Evolutionary conservation across 2,113 vertebrate genomes (phyloP).

Genomic region (Corythornis cristatus): DNA sequence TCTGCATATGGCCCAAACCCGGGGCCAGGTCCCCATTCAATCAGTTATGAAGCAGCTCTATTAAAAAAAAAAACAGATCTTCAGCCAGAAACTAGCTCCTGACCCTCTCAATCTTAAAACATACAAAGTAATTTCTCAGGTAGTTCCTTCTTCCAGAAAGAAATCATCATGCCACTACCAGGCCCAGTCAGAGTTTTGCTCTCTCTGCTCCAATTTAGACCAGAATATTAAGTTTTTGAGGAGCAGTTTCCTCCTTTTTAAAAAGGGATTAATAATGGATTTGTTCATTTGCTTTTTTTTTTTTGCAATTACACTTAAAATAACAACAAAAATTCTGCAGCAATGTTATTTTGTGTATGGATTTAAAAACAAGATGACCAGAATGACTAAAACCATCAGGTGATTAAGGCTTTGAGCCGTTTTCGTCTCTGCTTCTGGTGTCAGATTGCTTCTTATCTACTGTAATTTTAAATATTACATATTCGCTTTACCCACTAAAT

Average conservation of each 20-base stretch:
- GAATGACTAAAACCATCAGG: conserved; percentile 50
- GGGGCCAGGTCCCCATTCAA: neutral
- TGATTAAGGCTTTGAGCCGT: conserved; percentile 55
- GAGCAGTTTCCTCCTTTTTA: neutral
- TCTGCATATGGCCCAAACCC: neutral
- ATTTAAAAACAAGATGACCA: conserved; percentile 14
- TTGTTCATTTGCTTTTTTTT: neutral
- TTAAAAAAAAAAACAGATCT: fast-evolving
- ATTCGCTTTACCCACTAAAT: conserved; percentile 66
- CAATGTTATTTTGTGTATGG: neutral
- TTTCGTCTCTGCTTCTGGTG: conserved; percentile 31
- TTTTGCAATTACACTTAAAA: neutral
- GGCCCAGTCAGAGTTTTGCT: neutral
- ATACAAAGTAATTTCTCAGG: neutral
- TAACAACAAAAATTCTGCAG: neutral
- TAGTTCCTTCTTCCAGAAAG: neutral
- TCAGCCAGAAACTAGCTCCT: neutral
- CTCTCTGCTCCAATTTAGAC: neutral
- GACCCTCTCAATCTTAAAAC: neutral
- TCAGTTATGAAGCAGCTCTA: fast-evolving
- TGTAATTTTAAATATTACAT: conserved; percentile 62
- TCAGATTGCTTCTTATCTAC: conserved; percentile 67
- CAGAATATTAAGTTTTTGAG: neutral
- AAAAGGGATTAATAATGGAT: fast-evolving
- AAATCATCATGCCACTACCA: neutral